These are phyloP conservation scores for Callorhinus ursinus DNA, from an alignment of 2,113 vertebrate genomes.

Conservation along the genomic window DNA sequence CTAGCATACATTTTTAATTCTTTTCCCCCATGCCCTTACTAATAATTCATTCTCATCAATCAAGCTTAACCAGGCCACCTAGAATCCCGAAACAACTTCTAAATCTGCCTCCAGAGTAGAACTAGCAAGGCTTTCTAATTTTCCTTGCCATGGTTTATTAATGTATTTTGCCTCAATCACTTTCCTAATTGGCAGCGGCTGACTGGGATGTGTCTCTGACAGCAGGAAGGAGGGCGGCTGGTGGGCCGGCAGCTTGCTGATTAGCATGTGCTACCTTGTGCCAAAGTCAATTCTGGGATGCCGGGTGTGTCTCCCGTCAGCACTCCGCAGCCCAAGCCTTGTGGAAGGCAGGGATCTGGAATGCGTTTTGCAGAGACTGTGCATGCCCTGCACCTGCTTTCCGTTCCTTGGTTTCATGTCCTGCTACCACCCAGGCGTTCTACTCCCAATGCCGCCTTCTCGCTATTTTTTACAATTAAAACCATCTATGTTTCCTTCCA, in stretches of 20 bases:
- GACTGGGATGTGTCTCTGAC: background rate
- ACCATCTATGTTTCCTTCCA: background rate
- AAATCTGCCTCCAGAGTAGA: background rate
- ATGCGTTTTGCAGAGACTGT: background rate
- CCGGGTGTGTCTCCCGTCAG: slow-evolving; percentile 64
- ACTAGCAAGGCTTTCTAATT: background rate
- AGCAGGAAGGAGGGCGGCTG: background rate
- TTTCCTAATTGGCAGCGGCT: slow-evolving; percentile 51
- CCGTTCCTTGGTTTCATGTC: background rate
- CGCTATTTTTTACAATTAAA: background rate
- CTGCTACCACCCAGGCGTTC: background rate
- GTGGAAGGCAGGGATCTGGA: background rate
- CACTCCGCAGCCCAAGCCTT: background rate
- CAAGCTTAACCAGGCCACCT: background rate
- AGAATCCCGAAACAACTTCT: background rate
- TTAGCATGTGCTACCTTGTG: slow-evolving; percentile 45
- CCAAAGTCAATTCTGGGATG: slow-evolving; percentile 65
- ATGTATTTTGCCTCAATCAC: slow-evolving; percentile 43
- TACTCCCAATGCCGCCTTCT: background rate
- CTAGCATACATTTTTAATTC: background rate
- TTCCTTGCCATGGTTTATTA: slow-evolving; percentile 53
- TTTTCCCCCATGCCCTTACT: background rate
- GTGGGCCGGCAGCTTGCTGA: slow-evolving; percentile 65
- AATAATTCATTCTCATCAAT: background rate
- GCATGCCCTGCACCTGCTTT: background rate